phyloP scores from a whole-genome alignment of 2,113 vertebrate species.

The Oncorhynchus masou region DNA sequence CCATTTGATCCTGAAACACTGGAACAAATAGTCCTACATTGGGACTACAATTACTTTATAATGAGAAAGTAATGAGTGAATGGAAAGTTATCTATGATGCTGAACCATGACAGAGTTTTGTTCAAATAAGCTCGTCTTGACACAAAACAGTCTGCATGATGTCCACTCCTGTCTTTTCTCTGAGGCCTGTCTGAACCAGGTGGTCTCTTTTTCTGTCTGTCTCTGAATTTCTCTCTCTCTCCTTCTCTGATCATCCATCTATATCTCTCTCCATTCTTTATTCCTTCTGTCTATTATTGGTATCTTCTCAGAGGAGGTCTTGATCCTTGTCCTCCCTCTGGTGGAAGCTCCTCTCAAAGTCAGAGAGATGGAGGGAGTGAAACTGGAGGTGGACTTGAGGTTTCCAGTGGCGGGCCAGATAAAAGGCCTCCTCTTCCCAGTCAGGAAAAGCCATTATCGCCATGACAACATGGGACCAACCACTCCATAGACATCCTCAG shows the following conservation, averaged over 20 bases:
- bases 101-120: not conserved
- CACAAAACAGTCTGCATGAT: not conserved
- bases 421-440: slow-evolving; percentile 44
- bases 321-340: slow-evolving; percentile 6
- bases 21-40: no score
- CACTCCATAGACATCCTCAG: slow-evolving; percentile 21
- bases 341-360: slow-evolving; percentile 29
- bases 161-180: not conserved
- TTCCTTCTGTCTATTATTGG: not conserved
- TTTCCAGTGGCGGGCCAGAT: slow-evolving; percentile 63
- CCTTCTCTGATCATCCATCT: not conserved
- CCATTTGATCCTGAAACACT: not conserved
- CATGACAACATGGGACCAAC: slow-evolving; percentile 43
- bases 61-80: not conserved
- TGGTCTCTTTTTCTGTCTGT: not conserved
- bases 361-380: slow-evolving; percentile 54
- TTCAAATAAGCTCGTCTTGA: not conserved
- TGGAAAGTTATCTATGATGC: not conserved
- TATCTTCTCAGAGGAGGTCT: not conserved
- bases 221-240: not conserved
- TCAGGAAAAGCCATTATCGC: slow-evolving; percentile 64
- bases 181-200: not conserved
- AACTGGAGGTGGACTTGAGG: slow-evolving; percentile 59
- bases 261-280: not conserved
- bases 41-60: not conserved